phyloP scores from a whole-genome alignment of 2,797 vertebrate genomes.

The Sternotherus odoratus region DNA sequence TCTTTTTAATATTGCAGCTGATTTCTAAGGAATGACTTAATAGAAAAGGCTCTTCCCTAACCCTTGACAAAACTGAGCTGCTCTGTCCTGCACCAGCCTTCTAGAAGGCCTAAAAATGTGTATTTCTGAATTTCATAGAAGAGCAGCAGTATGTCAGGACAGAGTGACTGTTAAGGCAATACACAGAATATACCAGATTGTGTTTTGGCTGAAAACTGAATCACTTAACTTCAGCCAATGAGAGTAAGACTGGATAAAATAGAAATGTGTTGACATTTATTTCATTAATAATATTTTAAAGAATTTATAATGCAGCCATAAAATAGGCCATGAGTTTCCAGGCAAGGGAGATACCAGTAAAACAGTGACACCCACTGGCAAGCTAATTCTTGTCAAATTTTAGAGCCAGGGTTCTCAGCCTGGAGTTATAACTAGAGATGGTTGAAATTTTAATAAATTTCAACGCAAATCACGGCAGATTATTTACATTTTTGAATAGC shows the following conservation, averaged over 20 bases:
- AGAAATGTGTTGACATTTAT: not conserved
- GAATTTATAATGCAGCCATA: not conserved
- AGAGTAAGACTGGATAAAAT: not conserved
- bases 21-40: not conserved
- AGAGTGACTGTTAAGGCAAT: not conserved
- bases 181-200: not conserved
- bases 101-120: not conserved
- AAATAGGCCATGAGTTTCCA: not conserved
- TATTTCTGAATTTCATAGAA: not conserved
- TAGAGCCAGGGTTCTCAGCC: not conserved
- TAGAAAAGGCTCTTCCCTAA: not conserved
- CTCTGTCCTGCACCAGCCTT: not conserved
- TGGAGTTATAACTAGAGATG: not conserved
- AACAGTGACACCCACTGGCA: not conserved
- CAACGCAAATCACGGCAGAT: not conserved
- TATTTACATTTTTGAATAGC: not conserved
- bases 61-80: not conserved
- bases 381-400: not conserved
- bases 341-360: not conserved
- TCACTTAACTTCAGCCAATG: not conserved
- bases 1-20: not conserved
- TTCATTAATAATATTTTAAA: constrained; percentile 5
- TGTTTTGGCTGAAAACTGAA: not conserved
- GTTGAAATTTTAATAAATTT: not conserved
- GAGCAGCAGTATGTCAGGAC: not conserved